phyloP scores from a whole-genome alignment of 2,888 invertebrate species.

The Drosophila peninsularis region DNA sequence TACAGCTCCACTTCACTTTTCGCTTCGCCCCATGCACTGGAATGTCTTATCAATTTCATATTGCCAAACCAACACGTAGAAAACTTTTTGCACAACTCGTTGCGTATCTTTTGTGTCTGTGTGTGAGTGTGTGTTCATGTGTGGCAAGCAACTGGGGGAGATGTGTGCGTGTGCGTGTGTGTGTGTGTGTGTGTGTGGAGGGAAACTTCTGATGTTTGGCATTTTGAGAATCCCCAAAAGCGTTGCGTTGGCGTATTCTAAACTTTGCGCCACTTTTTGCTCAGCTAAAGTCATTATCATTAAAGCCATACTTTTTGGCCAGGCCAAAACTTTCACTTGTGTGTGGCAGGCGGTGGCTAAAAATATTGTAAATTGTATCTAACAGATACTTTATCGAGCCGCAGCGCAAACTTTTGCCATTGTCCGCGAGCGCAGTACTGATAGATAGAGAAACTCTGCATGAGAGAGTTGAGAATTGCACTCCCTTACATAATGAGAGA shows the following conservation, averaged over 20 bases:
- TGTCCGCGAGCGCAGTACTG: slow-evolving; percentile 70
- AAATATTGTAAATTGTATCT: slow-evolving; percentile 77
- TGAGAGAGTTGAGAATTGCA: slow-evolving; percentile 55
- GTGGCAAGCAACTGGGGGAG: too few species aligned
- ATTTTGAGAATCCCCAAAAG: slow-evolving; percentile 73
- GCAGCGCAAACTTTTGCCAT: slow-evolving; percentile 76
- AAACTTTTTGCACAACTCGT: slow-evolving; percentile 66
- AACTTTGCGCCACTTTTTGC: slow-evolving; percentile 73
- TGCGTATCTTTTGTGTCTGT: slow-evolving; percentile 45
- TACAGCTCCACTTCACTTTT: slow-evolving; percentile 31
- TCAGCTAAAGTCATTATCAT: slow-evolving; percentile 77
- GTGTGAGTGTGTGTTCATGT: slow-evolving; percentile 11
- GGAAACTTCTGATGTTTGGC: slow-evolving; percentile 68
- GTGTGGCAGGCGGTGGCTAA: slow-evolving; percentile 43
- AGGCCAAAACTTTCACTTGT: slow-evolving; percentile 67
- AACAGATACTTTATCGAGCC: slow-evolving; percentile 78
- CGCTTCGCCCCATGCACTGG: slow-evolving; percentile 13
- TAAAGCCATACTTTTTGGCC: slow-evolving; percentile 73
- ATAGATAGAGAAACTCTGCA: slow-evolving; percentile 42
- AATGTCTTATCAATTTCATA: slow-evolving; percentile 72
- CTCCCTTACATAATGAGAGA: slow-evolving; percentile 57
- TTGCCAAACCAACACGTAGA: slow-evolving; percentile 66
- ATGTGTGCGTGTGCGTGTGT: slow-evolving; percentile 21
- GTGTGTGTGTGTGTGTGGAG: slow-evolving; percentile 17
- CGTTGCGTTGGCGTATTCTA: slow-evolving; percentile 74